Evolutionary conservation across 2,888 invertebrate species (phyloP).

Genomic region (Scaptomyza caliginosa): DNA sequence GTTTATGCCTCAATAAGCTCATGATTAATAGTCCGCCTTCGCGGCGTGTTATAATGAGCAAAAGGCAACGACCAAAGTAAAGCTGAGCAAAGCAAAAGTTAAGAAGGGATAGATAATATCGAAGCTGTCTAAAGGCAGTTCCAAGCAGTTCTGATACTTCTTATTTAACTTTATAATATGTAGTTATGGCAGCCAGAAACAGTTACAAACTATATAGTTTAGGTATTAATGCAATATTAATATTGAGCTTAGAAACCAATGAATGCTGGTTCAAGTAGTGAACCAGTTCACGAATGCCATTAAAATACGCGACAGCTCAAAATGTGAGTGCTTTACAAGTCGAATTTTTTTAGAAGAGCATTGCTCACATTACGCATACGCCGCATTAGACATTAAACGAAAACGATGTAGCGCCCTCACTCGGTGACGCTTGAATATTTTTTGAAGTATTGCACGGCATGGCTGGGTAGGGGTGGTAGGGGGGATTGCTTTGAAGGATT

Average conservation of each 20-base stretch:
- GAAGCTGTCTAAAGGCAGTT: neutral
- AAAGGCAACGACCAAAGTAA: conserved; percentile 58
- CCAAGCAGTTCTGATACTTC: neutral
- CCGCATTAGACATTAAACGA: conserved; percentile 61
- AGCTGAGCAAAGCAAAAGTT: conserved; percentile 23
- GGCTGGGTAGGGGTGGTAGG: neutral
- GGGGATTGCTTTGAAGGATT: conserved; percentile 61
- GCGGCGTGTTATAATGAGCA: conserved; percentile 65
- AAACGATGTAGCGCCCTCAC: conserved; percentile 34
- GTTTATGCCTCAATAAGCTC: conserved; percentile 82
- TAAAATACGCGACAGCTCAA: conserved; percentile 8
- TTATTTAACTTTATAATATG: conserved; percentile 29
- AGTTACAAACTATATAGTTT: too few species aligned
- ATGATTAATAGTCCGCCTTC: conserved; percentile 79
- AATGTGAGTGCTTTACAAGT: conserved; percentile 17
- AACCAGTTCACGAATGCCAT: conserved; percentile 5
- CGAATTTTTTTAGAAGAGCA: conserved; percentile 17
- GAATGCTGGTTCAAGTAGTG: neutral
- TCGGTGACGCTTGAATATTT: conserved; percentile 56
- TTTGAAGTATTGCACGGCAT: conserved; percentile 42
- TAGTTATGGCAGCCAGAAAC: conserved; percentile 5
- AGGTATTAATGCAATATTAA: too few species aligned
- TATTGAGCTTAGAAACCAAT: too few species aligned
- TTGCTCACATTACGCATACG: conserved; percentile 51
- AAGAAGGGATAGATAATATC: neutral